Evolutionary conservation across 2,888 invertebrate genomes (phyloP).

Genomic region (Agonopterix alstromeriana): DNA sequence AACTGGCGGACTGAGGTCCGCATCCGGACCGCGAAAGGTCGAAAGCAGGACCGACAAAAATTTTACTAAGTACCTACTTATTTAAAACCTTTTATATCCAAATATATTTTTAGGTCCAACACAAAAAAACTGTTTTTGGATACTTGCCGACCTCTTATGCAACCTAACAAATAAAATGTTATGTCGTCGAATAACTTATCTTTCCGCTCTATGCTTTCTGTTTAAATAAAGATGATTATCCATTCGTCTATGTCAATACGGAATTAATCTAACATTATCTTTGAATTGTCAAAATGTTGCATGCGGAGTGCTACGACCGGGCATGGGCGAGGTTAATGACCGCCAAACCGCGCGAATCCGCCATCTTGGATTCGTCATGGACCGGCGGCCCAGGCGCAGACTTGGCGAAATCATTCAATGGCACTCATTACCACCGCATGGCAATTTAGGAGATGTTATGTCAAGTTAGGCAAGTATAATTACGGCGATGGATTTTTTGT

Average conservation of each 20-base stretch:
- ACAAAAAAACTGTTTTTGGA: no score
- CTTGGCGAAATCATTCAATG: not conserved
- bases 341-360: constrained; percentile 67
- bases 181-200: no score
- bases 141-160: no score
- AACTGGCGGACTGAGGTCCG: no score
- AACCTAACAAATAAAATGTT: no score
- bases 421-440: not conserved
- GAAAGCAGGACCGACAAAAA: no score
- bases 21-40: no score
- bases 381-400: constrained; percentile 22
- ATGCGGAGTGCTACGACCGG: constrained; percentile 44
- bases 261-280: constrained; percentile 18
- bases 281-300: constrained; percentile 42
- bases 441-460: not conserved
- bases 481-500: no score
- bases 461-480: not conserved
- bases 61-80: no score
- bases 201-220: not conserved
- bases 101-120: no score
- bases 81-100: no score
- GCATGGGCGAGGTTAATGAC: constrained; percentile 56
- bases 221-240: not conserved
- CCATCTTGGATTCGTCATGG: constrained; percentile 73
- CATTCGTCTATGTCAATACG: constrained; percentile 5